Base-by-base conservation (phyloP, 2,888 invertebrate genomes). In the Chesias legatella region DNA sequence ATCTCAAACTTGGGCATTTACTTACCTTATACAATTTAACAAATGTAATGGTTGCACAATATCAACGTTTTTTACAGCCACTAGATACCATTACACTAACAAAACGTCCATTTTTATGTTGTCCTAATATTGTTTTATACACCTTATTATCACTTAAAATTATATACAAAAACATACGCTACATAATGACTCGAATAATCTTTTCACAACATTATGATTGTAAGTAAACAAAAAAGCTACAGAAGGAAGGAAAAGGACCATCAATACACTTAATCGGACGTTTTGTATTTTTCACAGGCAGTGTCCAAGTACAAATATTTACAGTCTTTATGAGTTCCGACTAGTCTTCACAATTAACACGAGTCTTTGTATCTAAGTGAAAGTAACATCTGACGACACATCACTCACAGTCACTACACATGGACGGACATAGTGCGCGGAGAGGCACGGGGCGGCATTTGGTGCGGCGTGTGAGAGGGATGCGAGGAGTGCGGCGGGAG, bases 381-480 rank as follows among this genome's bases (percentile, higher is more conserved):
- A 31, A 10, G 43, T 66, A 66, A 76, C 68, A 63, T 60, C 42
- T 44, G 88, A 43, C 44, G 84, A 93, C 76, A 94, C 94, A 84
- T 94, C n/a, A 22, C 22, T 22, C n/a, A 7, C 6, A 1, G n/a
- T 22, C 88, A 51, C 51, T 85, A 93, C 77, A 94, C 94, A 85
- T 94, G 94, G 76, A 94, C 94, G 77, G 94, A 94, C 68, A 94
- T 92, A 35, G 92, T 92, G 58, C 93, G 89, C 29, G 92, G 88
- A 29, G 92, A 88, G 54, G 90, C 89, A 44, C 90, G 86, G 36
- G 90, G 88, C 58, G 88, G 90, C 63, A 89, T 84, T 75, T 82
- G 85, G 47, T 85, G 86, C 44, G 73, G 70, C 8, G 67, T 60
- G 56, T 83, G 43, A 1, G 49, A 42, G 36, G 42, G 32, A 33